These are phyloP conservation scores for Ammodytes marinus DNA, from an alignment of 2,113 vertebrate genomes.

Conservation along the genomic window DNA sequence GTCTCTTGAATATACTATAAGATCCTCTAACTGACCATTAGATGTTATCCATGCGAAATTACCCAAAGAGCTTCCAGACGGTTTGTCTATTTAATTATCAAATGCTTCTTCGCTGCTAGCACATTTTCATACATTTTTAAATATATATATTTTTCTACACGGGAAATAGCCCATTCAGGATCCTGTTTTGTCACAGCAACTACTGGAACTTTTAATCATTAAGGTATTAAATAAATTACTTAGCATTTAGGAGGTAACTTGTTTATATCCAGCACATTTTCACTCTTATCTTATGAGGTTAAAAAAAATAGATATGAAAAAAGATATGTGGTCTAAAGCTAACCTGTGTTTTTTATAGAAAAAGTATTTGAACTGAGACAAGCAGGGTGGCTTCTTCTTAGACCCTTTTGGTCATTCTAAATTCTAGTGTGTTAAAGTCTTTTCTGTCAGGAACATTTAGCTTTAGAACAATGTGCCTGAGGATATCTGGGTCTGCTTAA, in stretches of 20 bases:
- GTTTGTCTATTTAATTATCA: conserved; percentile 39
- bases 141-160: conserved; percentile 8
- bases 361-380: conserved; percentile 5
- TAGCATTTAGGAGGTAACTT: conserved; percentile 6
- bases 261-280: background rate
- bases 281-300: too few relatives aligned
- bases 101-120: conserved; percentile 44
- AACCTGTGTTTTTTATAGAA: background rate
- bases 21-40: conserved; percentile 50
- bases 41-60: conserved; percentile 52
- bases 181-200: conserved; percentile 16
- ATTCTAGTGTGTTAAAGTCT: conserved; percentile 40
- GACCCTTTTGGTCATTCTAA: conserved; percentile 39
- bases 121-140: conserved; percentile 23
- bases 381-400: conserved; percentile 1
- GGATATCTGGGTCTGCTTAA: conserved; percentile 35
- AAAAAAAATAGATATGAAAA: too few relatives aligned
- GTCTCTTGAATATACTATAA: conserved; percentile 43
- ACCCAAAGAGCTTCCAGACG: conserved; percentile 35
- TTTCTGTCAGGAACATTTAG: conserved; percentile 39
- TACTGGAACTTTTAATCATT: conserved; percentile 2
- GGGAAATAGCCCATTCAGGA: conserved; percentile 5
- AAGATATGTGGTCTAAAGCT: background rate
- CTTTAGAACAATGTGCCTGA: conserved; percentile 42
- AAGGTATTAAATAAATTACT: conserved; percentile 16